phyloP scores from a whole-genome alignment of 1,140 invertebrate genomes.

The Cotesia typhae region DNA sequence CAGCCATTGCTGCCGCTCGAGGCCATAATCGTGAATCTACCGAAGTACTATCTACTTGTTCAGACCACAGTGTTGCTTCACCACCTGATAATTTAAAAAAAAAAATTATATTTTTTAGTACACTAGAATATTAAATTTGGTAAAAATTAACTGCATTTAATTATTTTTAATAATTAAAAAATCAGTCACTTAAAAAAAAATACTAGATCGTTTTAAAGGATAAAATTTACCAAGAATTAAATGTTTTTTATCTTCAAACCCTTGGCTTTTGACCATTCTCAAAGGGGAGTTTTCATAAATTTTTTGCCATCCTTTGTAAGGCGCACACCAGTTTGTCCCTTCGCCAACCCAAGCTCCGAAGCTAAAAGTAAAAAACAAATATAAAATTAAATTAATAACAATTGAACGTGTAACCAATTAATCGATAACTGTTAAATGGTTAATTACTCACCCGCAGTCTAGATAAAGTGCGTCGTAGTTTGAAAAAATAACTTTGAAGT shows the following conservation, averaged over 20 bases:
- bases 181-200: no score
- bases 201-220: neutral
- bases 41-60: conserved; percentile 75
- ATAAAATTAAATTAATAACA: conserved; percentile 20
- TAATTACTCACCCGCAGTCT: conserved; percentile 76
- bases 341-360: conserved; percentile 69
- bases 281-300: conserved; percentile 80
- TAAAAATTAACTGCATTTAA: neutral
- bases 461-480: conserved; percentile 87
- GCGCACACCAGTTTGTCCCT: conserved; percentile 86
- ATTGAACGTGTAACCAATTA: conserved; percentile 27
- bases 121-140: conserved; percentile 20
- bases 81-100: conserved; percentile 65
- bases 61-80: conserved; percentile 83
- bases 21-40: conserved; percentile 81
- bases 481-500: conserved; percentile 80
- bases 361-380: conserved; percentile 47
- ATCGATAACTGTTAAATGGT: neutral
- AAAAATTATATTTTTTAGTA: conserved; percentile 19
- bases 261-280: conserved; percentile 60
- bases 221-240: conserved; percentile 66
- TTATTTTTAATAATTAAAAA: no score
- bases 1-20: conserved; percentile 79
- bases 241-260: conserved; percentile 62
- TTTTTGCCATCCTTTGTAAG: conserved; percentile 89